Percentiles rank a stretch among this genome's conserved stretches.
These are phyloP conservation scores for Agelastica alni DNA, from an alignment of 2,888 invertebrate species.

Conservation along the genomic window DNA sequence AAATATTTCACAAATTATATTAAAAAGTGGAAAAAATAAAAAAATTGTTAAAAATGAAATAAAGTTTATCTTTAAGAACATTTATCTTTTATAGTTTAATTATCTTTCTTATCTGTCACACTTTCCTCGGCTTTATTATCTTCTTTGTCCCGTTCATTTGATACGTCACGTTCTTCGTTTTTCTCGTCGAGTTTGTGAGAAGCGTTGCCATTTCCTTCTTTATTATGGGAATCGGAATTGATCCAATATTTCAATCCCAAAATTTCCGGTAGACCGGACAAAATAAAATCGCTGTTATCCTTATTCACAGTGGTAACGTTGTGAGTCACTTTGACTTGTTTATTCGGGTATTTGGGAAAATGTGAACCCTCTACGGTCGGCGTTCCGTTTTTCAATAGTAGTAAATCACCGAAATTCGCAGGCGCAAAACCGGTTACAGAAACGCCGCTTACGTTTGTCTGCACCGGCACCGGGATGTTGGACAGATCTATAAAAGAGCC, in stretches of 20 bases:
- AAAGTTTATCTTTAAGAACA: no score
- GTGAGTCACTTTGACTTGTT: slow-evolving; percentile 47
- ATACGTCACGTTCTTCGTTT: no score
- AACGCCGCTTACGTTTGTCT: slow-evolving; percentile 61
- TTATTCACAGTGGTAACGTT: slow-evolving; percentile 48
- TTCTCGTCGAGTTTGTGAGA: no score
- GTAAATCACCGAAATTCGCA: slow-evolving; percentile 32
- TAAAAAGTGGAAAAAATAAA: no score
- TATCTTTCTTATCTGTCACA: no score
- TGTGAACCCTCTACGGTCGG: slow-evolving; percentile 27
- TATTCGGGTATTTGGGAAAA: slow-evolving; percentile 45
- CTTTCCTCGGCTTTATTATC: no score
- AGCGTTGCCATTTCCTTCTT: no score
- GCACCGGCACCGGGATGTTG: slow-evolving; percentile 61
- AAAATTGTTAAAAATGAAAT: no score
- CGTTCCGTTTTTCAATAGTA: slow-evolving; percentile 27
- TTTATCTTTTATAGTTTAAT: no score
- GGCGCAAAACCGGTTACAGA: slow-evolving; percentile 57
- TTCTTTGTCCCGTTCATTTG: no score
- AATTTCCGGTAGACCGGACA: slow-evolving; percentile 41
- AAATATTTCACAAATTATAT: no score
- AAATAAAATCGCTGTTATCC: slow-evolving; percentile 41
- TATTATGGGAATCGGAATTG: neutral
- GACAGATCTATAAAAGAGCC: slow-evolving; percentile 59
- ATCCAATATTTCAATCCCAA: slow-evolving; percentile 35